Base-by-base conservation (phyloP, 1,140 invertebrate genomes). In the Rhyacophila brunnea region DNA sequence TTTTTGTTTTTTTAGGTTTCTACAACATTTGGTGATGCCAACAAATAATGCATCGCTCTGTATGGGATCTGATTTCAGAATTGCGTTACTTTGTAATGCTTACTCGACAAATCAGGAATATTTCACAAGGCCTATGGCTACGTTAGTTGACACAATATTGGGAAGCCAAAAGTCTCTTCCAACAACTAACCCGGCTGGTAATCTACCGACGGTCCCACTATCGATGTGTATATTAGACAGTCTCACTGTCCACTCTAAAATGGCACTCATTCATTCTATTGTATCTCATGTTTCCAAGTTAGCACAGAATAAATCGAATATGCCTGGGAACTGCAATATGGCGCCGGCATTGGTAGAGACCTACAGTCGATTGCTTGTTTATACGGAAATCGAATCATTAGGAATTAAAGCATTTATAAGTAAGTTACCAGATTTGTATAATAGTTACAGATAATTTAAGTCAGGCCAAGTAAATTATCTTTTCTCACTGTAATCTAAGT, bases 371-470 rank as follows among this genome's bases (percentile, higher is more conserved):
- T 75, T 98, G 28, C 74, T 98, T 14, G 94, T 98, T 0, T 98
- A 98, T 66, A 96, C 93, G 18, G 96, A 98, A 82, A 97, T 97
- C 49, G 96, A 98, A 75, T 95, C 93, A 35, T 80, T 98, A 6
- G 95, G 95, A 19, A 97, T 98, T 42, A 98, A 98, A 81, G 93
- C 92, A 40, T 97, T 98, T 72, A 93, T 97, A 59, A 91, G 92
- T 93, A 77, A 85, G 85, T 85, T 68, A 28, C 9, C n/a, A n/a
- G n/a, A n/a, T n/a, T n/a, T n/a, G n/a, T n/a, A n/a, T n/a, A n/a
- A n/a, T n/a, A n/a, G n/a, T n/a, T n/a, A n/a, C n/a, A n/a, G n/a
- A n/a, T n/a, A n/a, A n/a, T n/a, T n/a, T n/a, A n/a, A n/a, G n/a
- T n/a, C n/a, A n/a, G n/a, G n/a, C n/a, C n/a, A n/a, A n/a, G n/a